Conservation (phyloP, 2,797 vertebrate species). For the Chrysolophus pictus region DNA sequence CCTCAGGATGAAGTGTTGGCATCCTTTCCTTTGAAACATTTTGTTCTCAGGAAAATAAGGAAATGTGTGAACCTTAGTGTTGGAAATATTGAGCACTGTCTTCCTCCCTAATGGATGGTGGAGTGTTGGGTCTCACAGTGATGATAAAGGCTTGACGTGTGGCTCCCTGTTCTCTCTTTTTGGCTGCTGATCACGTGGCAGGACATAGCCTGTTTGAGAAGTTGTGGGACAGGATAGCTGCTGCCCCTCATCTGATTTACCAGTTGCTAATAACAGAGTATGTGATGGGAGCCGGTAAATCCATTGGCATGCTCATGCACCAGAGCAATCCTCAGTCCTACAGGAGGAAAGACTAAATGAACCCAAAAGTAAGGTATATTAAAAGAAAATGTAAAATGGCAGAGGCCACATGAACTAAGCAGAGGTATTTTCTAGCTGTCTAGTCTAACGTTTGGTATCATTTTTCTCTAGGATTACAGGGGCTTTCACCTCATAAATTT, state of each 20-base stretch:
- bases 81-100: background rate
- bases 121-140: background rate
- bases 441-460: constrained; percentile 69
- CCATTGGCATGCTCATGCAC: background rate
- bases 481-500: constrained; percentile 78
- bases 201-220: background rate
- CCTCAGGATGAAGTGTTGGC: background rate
- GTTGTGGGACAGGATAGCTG: background rate
- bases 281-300: background rate
- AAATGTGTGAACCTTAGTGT: background rate
- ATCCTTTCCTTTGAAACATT: rapidly evolving
- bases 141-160: rapidly evolving
- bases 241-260: background rate
- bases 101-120: background rate
- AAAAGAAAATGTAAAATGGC: constrained; percentile 52
- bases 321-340: background rate
- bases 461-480: constrained; percentile 75
- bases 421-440: constrained; percentile 75
- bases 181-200: background rate
- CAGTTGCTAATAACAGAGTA: background rate
- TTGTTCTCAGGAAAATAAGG: background rate
- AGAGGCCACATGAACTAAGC: constrained; percentile 63
- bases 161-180: rapidly evolving
- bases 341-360: constrained; percentile 5
- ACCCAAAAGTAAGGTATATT: background rate